phyloP scores from a whole-genome alignment of 1,140 invertebrate genomes.

The Atta colombica region DNA sequence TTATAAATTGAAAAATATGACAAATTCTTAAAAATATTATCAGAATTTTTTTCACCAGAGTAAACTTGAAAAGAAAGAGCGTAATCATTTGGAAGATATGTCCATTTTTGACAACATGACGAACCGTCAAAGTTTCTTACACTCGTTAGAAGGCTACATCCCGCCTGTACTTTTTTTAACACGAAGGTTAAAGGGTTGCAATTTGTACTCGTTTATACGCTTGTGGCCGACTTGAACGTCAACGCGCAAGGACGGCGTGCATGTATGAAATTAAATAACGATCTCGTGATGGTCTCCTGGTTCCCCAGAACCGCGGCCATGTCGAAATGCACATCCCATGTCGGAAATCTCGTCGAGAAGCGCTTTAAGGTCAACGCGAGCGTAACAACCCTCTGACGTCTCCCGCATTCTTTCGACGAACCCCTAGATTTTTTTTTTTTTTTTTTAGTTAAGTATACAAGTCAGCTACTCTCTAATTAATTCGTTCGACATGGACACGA shows the following conservation, averaged over 20 bases:
- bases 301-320: conserved; percentile 44
- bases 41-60: too few relatives aligned
- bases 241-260: conserved; percentile 56
- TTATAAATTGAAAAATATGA: too few relatives aligned
- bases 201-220: conserved; percentile 60
- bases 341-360: not conserved
- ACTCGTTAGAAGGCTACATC: not conserved
- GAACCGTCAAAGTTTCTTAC: conserved; percentile 10
- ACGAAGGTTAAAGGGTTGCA: conserved; percentile 27
- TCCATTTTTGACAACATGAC: not conserved
- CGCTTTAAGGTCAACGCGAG: not conserved
- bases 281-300: not conserved
- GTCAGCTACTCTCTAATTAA: not conserved
- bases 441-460: conserved; percentile 1
- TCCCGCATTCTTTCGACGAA: conserved; percentile 11
- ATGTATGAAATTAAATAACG: conserved; percentile 42
- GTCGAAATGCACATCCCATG: conserved; percentile 25
- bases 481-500: conserved; percentile 52
- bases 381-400: not conserved
- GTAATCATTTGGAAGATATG: not conserved
- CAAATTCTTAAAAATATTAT: too few relatives aligned
- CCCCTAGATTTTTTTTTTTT: not conserved
- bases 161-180: not conserved
- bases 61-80: not conserved
- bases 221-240: conserved; percentile 54